Evolutionary conservation across 2,797 vertebrate genomes (phyloP), one percentile per base, ranked within the genome.

Genomic region (Eulemur mongoz): DNA sequence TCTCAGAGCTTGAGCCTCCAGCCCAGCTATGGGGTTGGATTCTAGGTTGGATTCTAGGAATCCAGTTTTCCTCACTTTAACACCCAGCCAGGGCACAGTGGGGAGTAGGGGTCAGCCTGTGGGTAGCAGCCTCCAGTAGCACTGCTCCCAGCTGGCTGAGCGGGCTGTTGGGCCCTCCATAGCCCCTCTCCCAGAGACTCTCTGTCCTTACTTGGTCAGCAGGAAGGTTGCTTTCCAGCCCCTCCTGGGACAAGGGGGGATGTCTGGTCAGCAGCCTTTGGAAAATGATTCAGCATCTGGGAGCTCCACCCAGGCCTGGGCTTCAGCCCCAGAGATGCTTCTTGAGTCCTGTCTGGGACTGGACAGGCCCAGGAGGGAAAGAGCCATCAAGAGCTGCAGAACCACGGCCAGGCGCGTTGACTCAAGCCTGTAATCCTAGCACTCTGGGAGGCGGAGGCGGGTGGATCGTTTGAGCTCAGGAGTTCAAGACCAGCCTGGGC

Each of bases 201-300:
- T 78, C 45, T 43, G 6, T 50, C 50, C 72, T 63, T 78, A 35
- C 85, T 73, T 72, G 48, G 72, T 94, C 92, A 94, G 81, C 92
- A 92, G 11, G 80, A 90, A 87, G 48, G 20, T 67, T 89, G 76
- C 72, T 95, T 91, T 54, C 90, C 18, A 52, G 70, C 4, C 45
- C 13, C 22, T 80, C 5, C 85, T 23, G 40, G 35, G 40, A 32
- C 8, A 2, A 20, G 4, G 81, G 70, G 25, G 40, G 20, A 13
- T 79, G 25, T 38, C 86, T 91, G 86, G 43, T 93, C 84, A 94
- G 30, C 59, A 78, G 76, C n/a, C 54, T 94, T 35, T 89, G 80
- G 89, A 45, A 89, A 91, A 94, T 61, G n/a, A 89, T 88, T 93
- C 57, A 18, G 43, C 35, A 72, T 57, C 67, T 78, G 57, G 52